These are phyloP conservation scores for Drosophila trapezifrons DNA, from an alignment of 1,140 invertebrate species.

Conservation along the genomic window DNA sequence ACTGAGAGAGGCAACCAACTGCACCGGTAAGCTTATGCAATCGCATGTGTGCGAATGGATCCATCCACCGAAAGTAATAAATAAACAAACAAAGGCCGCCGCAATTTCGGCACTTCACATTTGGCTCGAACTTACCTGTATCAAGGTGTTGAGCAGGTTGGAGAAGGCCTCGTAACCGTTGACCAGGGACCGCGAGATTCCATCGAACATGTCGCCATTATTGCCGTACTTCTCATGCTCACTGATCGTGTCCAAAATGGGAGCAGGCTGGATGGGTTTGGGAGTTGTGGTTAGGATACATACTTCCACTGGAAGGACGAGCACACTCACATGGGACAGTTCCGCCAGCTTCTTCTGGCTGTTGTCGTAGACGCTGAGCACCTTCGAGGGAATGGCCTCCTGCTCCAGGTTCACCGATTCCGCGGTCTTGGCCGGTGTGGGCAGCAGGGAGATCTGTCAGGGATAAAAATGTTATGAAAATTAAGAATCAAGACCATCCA, in stretches of 20 bases:
- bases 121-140: conserved; percentile 84
- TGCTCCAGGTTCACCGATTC: conserved; percentile 80
- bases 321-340: conserved; percentile 66
- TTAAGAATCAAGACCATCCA: too few species aligned
- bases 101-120: conserved; percentile 59
- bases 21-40: conserved; percentile 13
- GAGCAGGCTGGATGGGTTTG: conserved; percentile 81
- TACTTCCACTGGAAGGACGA: too few species aligned
- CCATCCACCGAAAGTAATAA: conserved; percentile 3
- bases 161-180: conserved; percentile 86
- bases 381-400: conserved; percentile 77
- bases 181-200: conserved; percentile 85
- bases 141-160: conserved; percentile 85
- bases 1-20: neutral
- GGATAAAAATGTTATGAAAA: neutral
- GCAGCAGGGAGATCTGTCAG: conserved; percentile 65
- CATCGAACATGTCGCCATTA: conserved; percentile 85
- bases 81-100: conserved; percentile 4
- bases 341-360: conserved; percentile 73
- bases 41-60: conserved; percentile 16
- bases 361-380: conserved; percentile 73
- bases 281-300: too few species aligned
- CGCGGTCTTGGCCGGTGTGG: conserved; percentile 60
- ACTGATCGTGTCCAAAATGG: conserved; percentile 86
- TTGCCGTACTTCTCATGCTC: conserved; percentile 88